phyloP scores from a whole-genome alignment of 2,113 vertebrate genomes.

The Mustela nigripes region DNA sequence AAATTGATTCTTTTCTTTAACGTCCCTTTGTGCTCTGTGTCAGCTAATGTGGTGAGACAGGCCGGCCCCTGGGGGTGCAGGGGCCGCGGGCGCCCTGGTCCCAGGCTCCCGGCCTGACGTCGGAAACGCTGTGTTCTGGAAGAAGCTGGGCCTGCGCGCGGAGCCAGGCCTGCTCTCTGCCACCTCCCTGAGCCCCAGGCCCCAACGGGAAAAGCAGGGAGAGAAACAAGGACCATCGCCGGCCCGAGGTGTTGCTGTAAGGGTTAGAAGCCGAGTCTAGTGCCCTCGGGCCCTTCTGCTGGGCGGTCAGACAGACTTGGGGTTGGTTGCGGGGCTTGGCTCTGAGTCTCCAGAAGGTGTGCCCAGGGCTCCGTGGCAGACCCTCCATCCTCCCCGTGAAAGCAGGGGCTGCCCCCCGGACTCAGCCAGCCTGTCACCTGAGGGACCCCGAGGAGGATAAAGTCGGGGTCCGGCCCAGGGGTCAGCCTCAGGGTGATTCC shows the following conservation, averaged over 20 bases:
- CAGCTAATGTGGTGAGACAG: neutral
- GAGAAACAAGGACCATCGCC: accelerated
- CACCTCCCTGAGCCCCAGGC: neutral
- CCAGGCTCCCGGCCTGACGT: neutral
- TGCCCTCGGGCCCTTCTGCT: accelerated
- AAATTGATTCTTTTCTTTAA: neutral
- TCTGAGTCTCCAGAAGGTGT: accelerated
- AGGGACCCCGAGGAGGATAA: accelerated
- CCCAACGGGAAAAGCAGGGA: accelerated
- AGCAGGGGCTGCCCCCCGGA: neutral
- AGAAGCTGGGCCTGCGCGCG: accelerated
- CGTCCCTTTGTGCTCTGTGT: neutral
- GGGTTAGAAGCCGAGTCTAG: neutral
- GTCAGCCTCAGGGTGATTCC: accelerated
- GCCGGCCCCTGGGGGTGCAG: accelerated
- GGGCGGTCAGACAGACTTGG: accelerated
- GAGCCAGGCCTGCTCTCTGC: accelerated
- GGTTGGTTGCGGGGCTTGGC: too few species aligned
- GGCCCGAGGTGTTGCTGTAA: neutral
- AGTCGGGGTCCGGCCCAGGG: neutral
- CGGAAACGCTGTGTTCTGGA: neutral
- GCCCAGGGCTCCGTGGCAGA: accelerated
- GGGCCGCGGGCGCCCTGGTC: accelerated
- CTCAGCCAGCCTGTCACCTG: neutral
- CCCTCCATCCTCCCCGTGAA: accelerated